Evolutionary conservation across 2,797 vertebrate genomes (phyloP).

Genomic region (Natrix natrix): DNA sequence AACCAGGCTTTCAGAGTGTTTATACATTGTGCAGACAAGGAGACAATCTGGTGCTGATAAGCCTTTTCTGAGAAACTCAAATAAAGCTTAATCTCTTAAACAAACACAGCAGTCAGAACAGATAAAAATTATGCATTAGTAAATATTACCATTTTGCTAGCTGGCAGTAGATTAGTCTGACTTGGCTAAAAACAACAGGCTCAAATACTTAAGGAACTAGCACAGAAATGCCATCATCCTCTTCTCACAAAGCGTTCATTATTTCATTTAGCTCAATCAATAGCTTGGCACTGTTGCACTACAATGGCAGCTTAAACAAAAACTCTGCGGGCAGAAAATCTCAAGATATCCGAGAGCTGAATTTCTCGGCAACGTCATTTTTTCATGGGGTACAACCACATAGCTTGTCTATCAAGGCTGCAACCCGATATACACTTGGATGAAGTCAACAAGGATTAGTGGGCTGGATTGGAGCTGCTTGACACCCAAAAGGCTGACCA

Average conservation of each 20-base stretch:
- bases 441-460: background rate
- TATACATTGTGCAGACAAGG: background rate
- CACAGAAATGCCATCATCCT: background rate
- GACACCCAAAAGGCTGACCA: background rate
- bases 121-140: constrained; percentile 9
- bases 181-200: constrained; percentile 44
- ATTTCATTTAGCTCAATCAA: background rate
- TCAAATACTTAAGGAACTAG: background rate
- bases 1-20: background rate
- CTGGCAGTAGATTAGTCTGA: constrained; percentile 4
- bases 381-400: background rate
- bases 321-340: background rate
- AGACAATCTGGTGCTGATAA: constrained; percentile 5
- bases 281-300: background rate
- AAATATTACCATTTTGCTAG: constrained; percentile 36
- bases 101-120: constrained; percentile 34
- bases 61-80: constrained; percentile 33
- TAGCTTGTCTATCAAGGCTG: background rate
- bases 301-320: background rate
- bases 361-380: background rate
- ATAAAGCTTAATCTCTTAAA: constrained; percentile 13
- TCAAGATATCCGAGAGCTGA: background rate
- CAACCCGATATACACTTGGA: background rate
- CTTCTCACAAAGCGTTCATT: background rate
- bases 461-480: background rate